Evolutionary conservation across 2,113 vertebrate species (phyloP), one percentile per base, ranked within the genome.

Genomic region (Oncorhynchus gorbuscha): DNA sequence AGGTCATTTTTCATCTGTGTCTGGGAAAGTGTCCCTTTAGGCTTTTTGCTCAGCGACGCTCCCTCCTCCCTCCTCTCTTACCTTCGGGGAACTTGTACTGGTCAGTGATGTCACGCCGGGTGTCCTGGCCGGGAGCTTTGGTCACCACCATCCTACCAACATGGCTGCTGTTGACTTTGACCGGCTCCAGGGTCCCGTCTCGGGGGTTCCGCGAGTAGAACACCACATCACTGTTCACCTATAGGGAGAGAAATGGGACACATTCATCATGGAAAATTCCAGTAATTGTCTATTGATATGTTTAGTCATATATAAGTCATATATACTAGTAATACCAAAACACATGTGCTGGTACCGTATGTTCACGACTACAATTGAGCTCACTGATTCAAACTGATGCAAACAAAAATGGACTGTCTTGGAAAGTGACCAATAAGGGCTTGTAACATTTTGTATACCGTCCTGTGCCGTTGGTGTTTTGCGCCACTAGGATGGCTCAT

Each of bases 1-100:
- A 11, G 39, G 8, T 11, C 2, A 11, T 45, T 2, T 45, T 45
- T 12, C 3, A 45, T 45, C 39, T 45, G 39, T 45, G 39, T 45
- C 9, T 3, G 39, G 39, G 39, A 11, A 45, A 45, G 8, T 2
- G 39, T 39, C 49, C 14, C 13, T 51, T 12, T 12, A 16, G 3
- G 14, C 11, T 51, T 51, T 13, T 13, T 13, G 4, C 16, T 14
- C 51, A 1, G 16, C 5, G 16, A 55, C 16, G 0, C 49, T 51
- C 49, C 49, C 13, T 16, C 49, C 49, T 39, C 1, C 16, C 49
- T 22, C 20, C 48, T 32, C 48, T 69, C 81, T 91, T 89, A 99
- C 98, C 97, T 93, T 99, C 98, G 72, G 92, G 86, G 76, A 98
- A 99, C 87, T 99, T 99, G 93, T 99, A 99, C 1, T 92, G 86